Evolutionary conservation across 2,797 vertebrate genomes (phyloP).

Genomic region (Oreochromis grahami): DNA sequence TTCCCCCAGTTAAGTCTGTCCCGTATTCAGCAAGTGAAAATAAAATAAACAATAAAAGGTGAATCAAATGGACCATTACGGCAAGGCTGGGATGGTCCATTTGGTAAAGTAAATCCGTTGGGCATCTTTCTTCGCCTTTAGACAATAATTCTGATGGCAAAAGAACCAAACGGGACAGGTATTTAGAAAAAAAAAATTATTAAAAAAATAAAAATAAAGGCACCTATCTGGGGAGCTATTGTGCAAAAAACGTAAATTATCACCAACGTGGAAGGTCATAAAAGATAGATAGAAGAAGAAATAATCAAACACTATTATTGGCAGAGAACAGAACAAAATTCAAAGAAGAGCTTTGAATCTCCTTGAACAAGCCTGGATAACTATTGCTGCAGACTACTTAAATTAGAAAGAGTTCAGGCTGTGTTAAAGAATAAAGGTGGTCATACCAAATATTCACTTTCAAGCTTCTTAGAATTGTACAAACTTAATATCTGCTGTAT

Average conservation of each 20-base stretch:
- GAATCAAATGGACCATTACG: no score
- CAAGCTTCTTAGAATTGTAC: background rate
- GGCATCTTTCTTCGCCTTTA: no score
- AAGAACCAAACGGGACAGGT: no score
- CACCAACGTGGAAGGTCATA: background rate
- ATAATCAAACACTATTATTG: background rate
- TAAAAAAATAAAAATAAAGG: no score
- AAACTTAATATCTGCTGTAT: background rate
- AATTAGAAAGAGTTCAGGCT: background rate
- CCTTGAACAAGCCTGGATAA: background rate
- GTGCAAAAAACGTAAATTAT: background rate
- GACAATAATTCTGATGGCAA: no score
- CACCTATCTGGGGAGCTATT: background rate
- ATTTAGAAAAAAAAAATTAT: no score
- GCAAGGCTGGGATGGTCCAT: no score
- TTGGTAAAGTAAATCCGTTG: no score
- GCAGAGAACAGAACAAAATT: background rate
- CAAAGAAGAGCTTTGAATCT: background rate
- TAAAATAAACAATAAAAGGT: no score
- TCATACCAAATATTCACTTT: background rate
- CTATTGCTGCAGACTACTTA: background rate
- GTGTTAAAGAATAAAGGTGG: background rate
- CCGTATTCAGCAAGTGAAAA: no score
- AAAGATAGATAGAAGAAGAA: background rate
- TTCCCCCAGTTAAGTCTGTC: no score